Evolutionary conservation across 2,113 vertebrate genomes (phyloP).

Genomic region (Cebus imitator): DNA sequence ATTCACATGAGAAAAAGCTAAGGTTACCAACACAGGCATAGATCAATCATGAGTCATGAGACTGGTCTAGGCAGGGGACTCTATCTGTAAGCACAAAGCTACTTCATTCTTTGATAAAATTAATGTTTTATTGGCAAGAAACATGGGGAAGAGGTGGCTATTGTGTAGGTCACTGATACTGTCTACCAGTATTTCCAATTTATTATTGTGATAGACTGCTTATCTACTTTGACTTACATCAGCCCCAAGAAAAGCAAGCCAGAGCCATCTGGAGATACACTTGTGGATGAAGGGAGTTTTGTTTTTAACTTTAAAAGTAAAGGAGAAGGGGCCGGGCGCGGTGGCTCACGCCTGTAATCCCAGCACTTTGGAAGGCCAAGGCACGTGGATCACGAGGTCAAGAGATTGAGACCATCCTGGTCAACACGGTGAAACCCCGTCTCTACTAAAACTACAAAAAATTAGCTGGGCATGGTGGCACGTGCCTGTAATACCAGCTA

Average conservation of each 20-base stretch:
- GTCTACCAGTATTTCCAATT: background rate
- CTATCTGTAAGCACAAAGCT: background rate
- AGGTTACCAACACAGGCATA: background rate
- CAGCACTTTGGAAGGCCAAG: too few species aligned
- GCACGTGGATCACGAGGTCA: too few species aligned
- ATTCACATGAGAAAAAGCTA: background rate
- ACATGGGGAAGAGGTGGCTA: background rate
- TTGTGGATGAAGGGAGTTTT: background rate
- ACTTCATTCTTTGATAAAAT: background rate
- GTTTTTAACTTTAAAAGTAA: conserved; percentile 33
- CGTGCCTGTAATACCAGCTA: too few species aligned
- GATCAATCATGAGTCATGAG: background rate
- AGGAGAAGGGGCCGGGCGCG: background rate
- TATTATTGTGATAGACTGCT: background rate
- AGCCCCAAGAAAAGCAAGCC: background rate
- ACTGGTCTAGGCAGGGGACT: background rate
- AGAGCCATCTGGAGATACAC: background rate
- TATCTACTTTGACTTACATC: background rate
- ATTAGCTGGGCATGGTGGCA: too few species aligned
- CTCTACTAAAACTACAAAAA: too few species aligned
- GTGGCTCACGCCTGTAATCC: too few species aligned
- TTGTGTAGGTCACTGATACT: background rate
- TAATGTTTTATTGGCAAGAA: background rate
- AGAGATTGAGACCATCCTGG: too few species aligned
- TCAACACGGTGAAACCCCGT: too few species aligned